Evolutionary conservation across 2,888 invertebrate genomes (phyloP), one percentile per base, ranked within the genome.

Genomic region (Drosophila parthenogenetica): DNA sequence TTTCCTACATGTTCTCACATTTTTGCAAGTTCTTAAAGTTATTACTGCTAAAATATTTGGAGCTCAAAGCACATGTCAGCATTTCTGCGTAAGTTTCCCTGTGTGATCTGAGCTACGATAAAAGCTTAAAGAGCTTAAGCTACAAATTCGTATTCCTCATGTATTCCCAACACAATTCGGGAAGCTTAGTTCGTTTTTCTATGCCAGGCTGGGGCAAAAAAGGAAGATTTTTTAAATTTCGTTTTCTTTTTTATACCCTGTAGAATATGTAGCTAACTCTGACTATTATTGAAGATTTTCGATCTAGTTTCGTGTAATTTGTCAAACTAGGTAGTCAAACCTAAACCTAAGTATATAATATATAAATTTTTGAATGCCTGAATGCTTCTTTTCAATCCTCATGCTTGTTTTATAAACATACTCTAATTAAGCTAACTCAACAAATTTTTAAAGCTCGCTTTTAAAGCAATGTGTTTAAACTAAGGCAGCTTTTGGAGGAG

Each of bases 161-260:
- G 50, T 37, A 50, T 37, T 50, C 37, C 50, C 37, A 37, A 35
- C 50, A 22, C 50, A 50, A 50, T 50, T 50, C 37, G 37, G 10
- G 19, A 37, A 39, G 37, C 37, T 49, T 35, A 35, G 35, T 49
- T 49, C 17, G 32, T 16, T 35, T 35, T 13, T 48, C 48, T 32
- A 46, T 29, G 48, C 16, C 29, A 35, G 49, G 17, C 3, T 5
- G 29, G 8, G 29, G 16, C 5, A 1, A 32, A 16, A 14, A 2
- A 19, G 10, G 7, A 19, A 11, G 16, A 32, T 13, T 19, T 49
- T 29, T 35, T 37, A 10, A 19, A 5, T 50, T 50, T 14, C 14
- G 35, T 50, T 50, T 19, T 37, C 35, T 50, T 50, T 50, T n/a
- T 50, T 50, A 10, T 50, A 50, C 50, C 50, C 50, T 50, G 50